phyloP scores from a whole-genome alignment of 2,888 invertebrate species.

The Tromatobia lineatoria region DNA sequence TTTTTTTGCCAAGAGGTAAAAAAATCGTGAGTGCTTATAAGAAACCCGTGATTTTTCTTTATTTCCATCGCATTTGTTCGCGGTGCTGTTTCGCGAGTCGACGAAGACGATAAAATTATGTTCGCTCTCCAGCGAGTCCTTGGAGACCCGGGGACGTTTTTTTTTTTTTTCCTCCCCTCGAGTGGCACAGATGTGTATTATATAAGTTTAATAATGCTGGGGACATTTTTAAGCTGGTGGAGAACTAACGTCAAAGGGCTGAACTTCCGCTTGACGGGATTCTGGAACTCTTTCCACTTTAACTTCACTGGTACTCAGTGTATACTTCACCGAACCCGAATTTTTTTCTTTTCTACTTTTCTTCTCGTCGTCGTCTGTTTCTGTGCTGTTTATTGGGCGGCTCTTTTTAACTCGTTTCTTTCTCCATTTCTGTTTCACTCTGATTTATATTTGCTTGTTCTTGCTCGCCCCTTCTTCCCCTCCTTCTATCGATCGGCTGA shows the following conservation, averaged over 20 bases:
- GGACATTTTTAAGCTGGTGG: conserved; percentile 49
- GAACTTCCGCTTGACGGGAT: conserved; percentile 63
- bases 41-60: conserved; percentile 22
- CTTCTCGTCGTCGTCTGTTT: background rate
- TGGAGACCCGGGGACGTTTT: conserved; percentile 9
- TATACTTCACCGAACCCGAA: conserved; percentile 33
- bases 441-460: background rate
- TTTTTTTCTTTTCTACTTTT: conserved; percentile 44
- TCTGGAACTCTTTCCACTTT: conserved; percentile 60
- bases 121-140: conserved; percentile 24
- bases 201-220: conserved; percentile 79
- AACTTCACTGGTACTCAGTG: conserved; percentile 31
- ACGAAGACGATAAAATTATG: conserved; percentile 53
- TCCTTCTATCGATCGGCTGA: conserved; percentile 34
- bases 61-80: conserved; percentile 20
- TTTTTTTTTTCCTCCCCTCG: conserved; percentile 58
- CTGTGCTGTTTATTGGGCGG: background rate
- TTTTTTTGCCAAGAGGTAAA: conserved; percentile 11
- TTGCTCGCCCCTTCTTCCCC: background rate
- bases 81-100: conserved; percentile 21
- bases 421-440: background rate
- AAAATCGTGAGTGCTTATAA: background rate
- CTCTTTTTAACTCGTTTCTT: conserved; percentile 6
- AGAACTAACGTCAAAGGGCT: conserved; percentile 64
- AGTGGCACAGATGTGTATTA: conserved; percentile 59